Percentiles rank a stretch among this genome's conserved stretches.
These are phyloP conservation scores for Eupithecia tripunctaria DNA, from an alignment of 2,888 invertebrate species.

Conservation along the genomic window DNA sequence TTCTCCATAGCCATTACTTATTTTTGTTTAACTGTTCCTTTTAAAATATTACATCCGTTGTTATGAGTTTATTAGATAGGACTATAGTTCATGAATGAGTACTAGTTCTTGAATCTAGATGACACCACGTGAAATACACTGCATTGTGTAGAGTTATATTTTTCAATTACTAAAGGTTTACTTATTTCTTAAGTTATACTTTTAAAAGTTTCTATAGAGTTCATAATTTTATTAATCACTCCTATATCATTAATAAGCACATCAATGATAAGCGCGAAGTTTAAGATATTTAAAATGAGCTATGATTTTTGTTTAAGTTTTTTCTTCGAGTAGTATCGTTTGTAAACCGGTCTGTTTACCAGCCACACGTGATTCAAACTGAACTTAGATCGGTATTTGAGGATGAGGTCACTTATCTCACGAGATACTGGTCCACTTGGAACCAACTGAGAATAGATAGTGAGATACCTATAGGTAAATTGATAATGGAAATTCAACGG, in stretches of 20 bases:
- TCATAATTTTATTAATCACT: not conserved
- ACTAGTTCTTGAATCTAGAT: not conserved
- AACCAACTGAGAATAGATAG: not conserved
- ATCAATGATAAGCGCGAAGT: not conserved
- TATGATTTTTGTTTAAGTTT: not conserved
- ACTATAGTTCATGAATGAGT: not conserved
- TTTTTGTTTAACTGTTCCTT: not conserved
- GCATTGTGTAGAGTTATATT: not conserved
- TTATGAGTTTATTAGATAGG: not conserved
- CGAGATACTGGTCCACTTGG: not conserved
- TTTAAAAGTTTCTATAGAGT: not conserved
- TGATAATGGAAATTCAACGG: not conserved
- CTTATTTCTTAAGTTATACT: not conserved
- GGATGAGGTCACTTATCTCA: slow-evolving; percentile 44
- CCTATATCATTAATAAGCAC: not conserved
- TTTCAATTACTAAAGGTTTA: not conserved
- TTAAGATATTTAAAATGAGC: not conserved
- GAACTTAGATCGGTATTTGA: slow-evolving; percentile 14
- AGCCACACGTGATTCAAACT: slow-evolving; percentile 33
- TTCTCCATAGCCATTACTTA: slow-evolving; percentile 37
- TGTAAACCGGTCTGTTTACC: slow-evolving; percentile 37
- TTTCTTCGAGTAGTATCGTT: not conserved
- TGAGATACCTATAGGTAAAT: not conserved
- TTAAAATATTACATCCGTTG: not conserved
- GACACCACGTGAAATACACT: not conserved